Percentiles rank a stretch among this genome's conserved stretches.
phyloP scores from a whole-genome alignment of 92 coral and sea anemone genomes.

The Siderastrea radians region DNA sequence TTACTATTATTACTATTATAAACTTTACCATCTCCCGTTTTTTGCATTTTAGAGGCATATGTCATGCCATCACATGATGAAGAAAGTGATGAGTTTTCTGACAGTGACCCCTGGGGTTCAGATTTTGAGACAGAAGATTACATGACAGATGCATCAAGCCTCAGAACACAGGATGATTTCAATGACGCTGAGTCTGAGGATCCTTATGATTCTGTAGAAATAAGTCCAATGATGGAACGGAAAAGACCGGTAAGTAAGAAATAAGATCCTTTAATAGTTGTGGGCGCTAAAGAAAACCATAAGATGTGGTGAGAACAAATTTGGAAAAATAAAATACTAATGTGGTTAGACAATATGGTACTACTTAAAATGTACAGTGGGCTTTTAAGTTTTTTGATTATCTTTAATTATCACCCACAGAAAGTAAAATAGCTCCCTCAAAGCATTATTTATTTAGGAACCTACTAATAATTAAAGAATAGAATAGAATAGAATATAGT shows the following conservation, averaged over 20 bases:
- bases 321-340: no score
- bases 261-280: background rate
- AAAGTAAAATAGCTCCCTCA: no score
- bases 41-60: slow-evolving; percentile 71
- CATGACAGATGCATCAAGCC: slow-evolving; percentile 30
- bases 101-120: slow-evolving; percentile 93
- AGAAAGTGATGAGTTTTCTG: slow-evolving; percentile 83
- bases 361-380: no score
- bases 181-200: slow-evolving; percentile 48
- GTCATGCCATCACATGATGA: slow-evolving; percentile 84
- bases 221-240: slow-evolving; percentile 63
- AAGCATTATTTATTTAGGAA: no score
- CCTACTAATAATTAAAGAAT: no score
- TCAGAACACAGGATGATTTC: slow-evolving; percentile 31
- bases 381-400: no score
- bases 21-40: no score
- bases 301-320: no score
- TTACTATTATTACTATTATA: no score
- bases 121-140: slow-evolving; percentile 92
- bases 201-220: slow-evolving; percentile 65
- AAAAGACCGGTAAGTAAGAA: slow-evolving; percentile 59
- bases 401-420: no score
- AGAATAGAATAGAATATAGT: no score
- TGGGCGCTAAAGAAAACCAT: background rate
- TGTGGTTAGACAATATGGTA: no score